Base-by-base conservation (phyloP, 2,797 vertebrate genomes). In the Tympanoctomys barrerae region DNA sequence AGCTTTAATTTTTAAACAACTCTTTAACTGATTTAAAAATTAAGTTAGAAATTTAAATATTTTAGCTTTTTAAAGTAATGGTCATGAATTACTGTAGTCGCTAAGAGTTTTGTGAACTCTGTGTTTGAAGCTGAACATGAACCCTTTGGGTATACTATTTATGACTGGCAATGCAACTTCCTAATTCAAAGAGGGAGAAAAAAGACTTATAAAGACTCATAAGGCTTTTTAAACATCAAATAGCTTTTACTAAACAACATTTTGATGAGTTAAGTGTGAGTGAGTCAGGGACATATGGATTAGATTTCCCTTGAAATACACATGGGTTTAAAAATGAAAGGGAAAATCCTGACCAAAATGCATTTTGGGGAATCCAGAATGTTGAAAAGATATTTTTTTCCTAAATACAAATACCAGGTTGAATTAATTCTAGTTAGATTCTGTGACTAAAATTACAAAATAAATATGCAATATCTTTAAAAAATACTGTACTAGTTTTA, bases 211-310 rank as follows among this genome's bases (percentile, higher is more conserved):
- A 87, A 96, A 97, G 96, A 89, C 92, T 97, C 91, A 88, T 91
- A 97, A 96, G 96, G 94, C 96, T 95, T 97, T 97, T 93, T 83
- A 80, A 93, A 98, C 97, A 98, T 97, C 97, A 97, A 98, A 97
- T 97, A 94, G 97, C 93, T 97, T 97, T 97, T 97, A 96, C 94
- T 94, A 97, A 97, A 97, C 97, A 97, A 96, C 93, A 89, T 96
- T 97, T 97, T 97, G 97, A 97, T 98, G 97, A 98, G 97, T 98
- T 97, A 97, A 97, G 97, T 98, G 97, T 97, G 97, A 97, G 95
- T 97, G 97, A 98, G 94, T 97, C 88, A 94, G 93, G 97, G 87
- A 96, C 97, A 98, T 97, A 98, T 97, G 97, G 97, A 96, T 97
- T 97, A 97, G 93, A 98, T 98, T 98, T 98, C 87, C 96, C 96